Evolutionary conservation across 64 coral and sea anemone genomes (phyloP), one percentile per base, ranked within the genome.

Genomic region (Porites lutea): DNA sequence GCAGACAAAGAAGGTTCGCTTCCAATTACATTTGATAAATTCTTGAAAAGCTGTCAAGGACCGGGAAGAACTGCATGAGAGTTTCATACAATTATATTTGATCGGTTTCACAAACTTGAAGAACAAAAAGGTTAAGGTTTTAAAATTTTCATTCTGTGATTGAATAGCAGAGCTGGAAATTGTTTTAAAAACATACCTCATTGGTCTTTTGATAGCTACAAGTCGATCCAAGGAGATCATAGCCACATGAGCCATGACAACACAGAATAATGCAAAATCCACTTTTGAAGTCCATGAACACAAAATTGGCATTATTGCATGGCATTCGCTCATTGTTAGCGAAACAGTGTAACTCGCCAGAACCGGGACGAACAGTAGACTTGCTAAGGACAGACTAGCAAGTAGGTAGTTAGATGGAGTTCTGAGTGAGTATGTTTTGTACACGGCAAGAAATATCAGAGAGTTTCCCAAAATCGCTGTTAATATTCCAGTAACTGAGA

Each of bases 201-300:
- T 84, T 6, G 81, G 47, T 48, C 18, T 63, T 45, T 84, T 84
- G 22, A 84, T 84, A 11, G 81, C 62, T 18, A 84, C 6, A 3
- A 84, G 48, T 8, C 81, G 81, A 84, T 84, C 81, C 81, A 84
- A 69, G n/a, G 81, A 84, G 8, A 84, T 84, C 1, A 68, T 11
- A 6, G 48, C 18, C 8, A 84, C 19, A 23, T 84, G 81, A 18
- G 19, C 23, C 63, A 84, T 84, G 4, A 84, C 61, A 13, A 84
- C 81, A 48, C 61, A 84, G 16, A 84, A 84, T 20, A 84, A 68
- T 12, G 18, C 63, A 51, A 66, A 52, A 84, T 84, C 81, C 46
- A 21, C 6, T 48, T 52, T 20, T 50, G 81, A 84, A 51, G 81
- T 12, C 81, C 63, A 67, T 21, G 0, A 1, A 46, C 81, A 84